A percentile compares a stretch with the other conserved stretches of the same genome.
phyloP scores from a whole-genome alignment of 2,888 invertebrate genomes.

The Amphipoea oculea region DNA sequence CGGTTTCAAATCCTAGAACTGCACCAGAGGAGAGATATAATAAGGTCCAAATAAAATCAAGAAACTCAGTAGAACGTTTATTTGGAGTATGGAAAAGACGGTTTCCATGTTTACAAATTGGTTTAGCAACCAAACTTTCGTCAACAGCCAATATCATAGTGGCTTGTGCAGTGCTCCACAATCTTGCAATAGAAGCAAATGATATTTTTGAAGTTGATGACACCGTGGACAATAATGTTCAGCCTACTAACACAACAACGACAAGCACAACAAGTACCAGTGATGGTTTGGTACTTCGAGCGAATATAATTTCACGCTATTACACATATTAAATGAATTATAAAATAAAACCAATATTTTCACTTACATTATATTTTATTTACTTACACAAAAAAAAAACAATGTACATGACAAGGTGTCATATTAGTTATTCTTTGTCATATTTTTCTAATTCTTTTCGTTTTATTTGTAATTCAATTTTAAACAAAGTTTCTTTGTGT shows the following conservation, averaged over 20 bases:
- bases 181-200: neutral
- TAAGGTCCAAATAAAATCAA: conserved; percentile 9
- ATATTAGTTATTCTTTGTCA: neutral
- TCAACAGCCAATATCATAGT: no score
- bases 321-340: neutral
- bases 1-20: conserved; percentile 13
- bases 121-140: no score
- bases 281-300: conserved; percentile 11
- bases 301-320: conserved; percentile 3
- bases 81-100: neutral
- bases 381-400: neutral
- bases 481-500: conserved; percentile 1
- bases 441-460: neutral
- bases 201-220: conserved; percentile 2
- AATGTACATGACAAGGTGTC: no score
- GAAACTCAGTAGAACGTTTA: conserved; percentile 8
- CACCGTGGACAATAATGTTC: neutral
- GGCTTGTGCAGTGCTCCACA: no score
- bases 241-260: neutral
- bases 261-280: conserved; percentile 7
- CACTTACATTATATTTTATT: neutral
- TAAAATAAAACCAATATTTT: neutral
- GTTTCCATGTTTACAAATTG: no score
- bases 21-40: conserved; percentile 6
- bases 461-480: neutral